These are phyloP conservation scores for Amaurobius ferox DNA, from an alignment of 2,888 invertebrate species.

Conservation along the genomic window DNA sequence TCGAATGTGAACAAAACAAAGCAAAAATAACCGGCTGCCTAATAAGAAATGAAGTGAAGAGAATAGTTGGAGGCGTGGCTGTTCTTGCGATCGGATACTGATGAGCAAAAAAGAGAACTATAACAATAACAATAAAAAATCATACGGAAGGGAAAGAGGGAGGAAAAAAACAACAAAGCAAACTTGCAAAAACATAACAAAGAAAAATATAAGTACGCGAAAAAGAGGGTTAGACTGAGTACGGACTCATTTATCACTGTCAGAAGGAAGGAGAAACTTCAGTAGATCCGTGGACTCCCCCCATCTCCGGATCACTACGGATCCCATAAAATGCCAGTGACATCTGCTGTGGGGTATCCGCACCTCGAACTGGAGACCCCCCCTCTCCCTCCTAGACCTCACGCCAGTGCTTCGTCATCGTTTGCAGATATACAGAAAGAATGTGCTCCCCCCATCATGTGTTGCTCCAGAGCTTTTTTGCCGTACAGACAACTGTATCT, in stretches of 20 bases:
- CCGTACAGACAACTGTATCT: constrained; percentile 6
- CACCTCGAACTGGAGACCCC: constrained; percentile 22
- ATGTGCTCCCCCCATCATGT: background rate
- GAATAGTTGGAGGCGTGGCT: constrained; percentile 67
- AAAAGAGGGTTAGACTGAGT: constrained; percentile 60
- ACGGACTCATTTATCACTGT: constrained; percentile 70
- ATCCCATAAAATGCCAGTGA: constrained; percentile 72
- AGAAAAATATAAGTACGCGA: constrained; percentile 61
- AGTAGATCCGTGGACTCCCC: constrained; percentile 28
- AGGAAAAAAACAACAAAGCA: constrained; percentile 29
- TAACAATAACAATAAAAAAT: constrained; percentile 65
- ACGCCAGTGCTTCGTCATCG: constrained; percentile 55
- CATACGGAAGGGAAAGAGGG: constrained; percentile 26
- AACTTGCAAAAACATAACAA: constrained; percentile 16
- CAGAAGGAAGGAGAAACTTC: constrained; percentile 64
- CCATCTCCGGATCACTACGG: constrained; percentile 48
- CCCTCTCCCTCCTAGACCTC: constrained; percentile 10
- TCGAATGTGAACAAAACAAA: constrained; percentile 17
- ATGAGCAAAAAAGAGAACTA: constrained; percentile 56
- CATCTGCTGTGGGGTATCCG: constrained; percentile 67
- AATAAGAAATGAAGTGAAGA: constrained; percentile 71
- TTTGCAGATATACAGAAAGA: constrained; percentile 44
- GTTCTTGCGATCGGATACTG: constrained; percentile 68
- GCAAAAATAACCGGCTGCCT: constrained; percentile 38
- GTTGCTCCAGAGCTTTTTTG: background rate